These are phyloP conservation scores for Trichosurus vulpecula DNA, from an alignment of 2,797 vertebrate species.

Conservation along the genomic window DNA sequence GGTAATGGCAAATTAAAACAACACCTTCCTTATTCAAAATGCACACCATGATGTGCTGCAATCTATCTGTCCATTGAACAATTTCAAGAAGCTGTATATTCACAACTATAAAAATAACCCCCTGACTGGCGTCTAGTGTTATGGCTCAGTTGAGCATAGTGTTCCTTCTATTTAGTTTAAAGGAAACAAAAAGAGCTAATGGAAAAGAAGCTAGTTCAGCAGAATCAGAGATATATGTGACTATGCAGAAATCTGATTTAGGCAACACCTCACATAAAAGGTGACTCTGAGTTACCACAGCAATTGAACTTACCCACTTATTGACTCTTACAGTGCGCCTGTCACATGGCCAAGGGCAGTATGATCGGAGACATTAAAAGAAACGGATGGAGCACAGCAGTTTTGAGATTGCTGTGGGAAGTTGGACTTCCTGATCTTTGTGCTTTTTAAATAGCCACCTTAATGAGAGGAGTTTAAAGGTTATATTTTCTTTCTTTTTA, in stretches of 20 bases:
- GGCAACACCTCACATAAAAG: neutral
- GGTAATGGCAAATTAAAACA: neutral
- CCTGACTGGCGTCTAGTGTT: neutral
- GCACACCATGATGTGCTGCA: neutral
- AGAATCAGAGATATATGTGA: neutral
- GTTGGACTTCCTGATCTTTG: neutral
- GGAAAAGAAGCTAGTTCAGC: neutral
- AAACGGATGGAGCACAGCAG: fast-evolving
- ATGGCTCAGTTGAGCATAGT: neutral
- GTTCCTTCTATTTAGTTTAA: neutral
- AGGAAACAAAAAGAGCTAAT: conserved; percentile 9
- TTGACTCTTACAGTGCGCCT: fast-evolving
- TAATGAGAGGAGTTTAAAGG: conserved; percentile 10
- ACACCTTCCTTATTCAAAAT: neutral
- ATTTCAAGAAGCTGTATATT: neutral
- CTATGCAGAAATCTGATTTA: neutral
- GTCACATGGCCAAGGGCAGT: neutral
- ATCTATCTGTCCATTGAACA: neutral
- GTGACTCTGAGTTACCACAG: neutral
- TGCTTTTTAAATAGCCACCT: neutral
- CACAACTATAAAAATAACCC: neutral
- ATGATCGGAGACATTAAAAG: neutral
- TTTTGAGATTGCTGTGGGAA: neutral
- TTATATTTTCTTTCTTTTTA: neutral
- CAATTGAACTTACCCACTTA: neutral